Evolutionary conservation across 2,888 invertebrate genomes (phyloP).

Genomic region (Leptinotarsa juncta): DNA sequence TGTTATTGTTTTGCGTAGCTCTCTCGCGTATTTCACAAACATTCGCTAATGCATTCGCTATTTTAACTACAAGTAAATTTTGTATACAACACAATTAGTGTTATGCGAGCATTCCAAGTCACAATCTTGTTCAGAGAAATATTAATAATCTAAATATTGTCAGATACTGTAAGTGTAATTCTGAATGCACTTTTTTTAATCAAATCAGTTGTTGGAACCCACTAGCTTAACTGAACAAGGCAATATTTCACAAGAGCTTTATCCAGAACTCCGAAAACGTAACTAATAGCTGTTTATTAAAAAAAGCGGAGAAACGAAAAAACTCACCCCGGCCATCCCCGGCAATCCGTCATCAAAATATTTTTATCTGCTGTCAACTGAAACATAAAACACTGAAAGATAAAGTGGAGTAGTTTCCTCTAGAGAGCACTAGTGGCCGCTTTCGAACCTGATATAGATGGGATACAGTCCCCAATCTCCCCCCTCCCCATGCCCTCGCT

Average conservation of each 20-base stretch:
- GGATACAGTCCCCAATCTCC: constrained; percentile 44
- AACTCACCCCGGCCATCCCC: constrained; percentile 59
- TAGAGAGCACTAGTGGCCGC: constrained; percentile 60
- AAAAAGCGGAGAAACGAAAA: constrained; percentile 61
- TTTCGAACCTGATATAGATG: constrained; percentile 60
- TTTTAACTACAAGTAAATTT: too few species aligned
- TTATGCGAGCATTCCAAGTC: too few species aligned
- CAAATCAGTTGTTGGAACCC: too few species aligned
- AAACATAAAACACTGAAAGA: constrained; percentile 66
- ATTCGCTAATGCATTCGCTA: too few species aligned
- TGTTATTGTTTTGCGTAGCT: too few species aligned
- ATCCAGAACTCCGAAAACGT: constrained; percentile 52
- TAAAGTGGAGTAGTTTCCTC: constrained; percentile 65
- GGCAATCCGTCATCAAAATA: constrained; percentile 65
- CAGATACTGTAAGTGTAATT: too few species aligned
- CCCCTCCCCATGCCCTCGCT: constrained; percentile 24
- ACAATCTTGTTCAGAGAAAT: too few species aligned
- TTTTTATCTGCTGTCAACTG: constrained; percentile 67
- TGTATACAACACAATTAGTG: too few species aligned
- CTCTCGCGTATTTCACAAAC: too few species aligned
- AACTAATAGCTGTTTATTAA: constrained; percentile 64
- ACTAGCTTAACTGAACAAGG: constrained; percentile 41
- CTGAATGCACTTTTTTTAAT: too few species aligned
- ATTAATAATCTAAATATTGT: too few species aligned
- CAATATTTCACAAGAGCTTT: constrained; percentile 54